Conservation (phyloP, 2,888 invertebrate genomes). For the Epiblema foenella region DNA sequence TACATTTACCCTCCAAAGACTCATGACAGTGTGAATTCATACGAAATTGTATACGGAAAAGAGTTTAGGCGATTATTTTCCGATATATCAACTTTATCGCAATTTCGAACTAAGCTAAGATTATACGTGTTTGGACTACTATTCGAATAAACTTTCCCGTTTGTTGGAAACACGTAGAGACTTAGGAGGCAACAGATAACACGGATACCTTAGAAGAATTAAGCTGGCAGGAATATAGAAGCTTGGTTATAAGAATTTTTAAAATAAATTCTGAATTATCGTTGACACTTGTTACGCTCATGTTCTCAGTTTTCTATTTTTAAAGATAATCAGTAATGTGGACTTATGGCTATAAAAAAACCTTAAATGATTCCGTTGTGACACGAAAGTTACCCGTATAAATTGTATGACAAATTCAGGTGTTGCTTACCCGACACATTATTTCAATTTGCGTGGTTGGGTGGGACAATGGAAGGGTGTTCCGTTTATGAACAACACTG, state of each 20-base stretch:
- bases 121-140: background rate
- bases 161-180: background rate
- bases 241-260: constrained; percentile 26
- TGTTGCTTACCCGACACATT: no score
- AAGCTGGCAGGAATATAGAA: constrained; percentile 59
- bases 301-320: no score
- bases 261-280: background rate
- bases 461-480: no score
- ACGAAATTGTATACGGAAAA: background rate
- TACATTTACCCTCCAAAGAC: constrained; percentile 27
- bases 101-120: background rate
- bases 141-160: background rate
- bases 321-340: no score
- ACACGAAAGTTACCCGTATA: no score
- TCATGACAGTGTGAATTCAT: background rate
- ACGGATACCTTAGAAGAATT: constrained; percentile 25
- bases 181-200: constrained; percentile 21
- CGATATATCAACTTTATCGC: background rate
- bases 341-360: background rate
- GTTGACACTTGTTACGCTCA: background rate
- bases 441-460: no score
- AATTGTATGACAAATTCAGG: no score
- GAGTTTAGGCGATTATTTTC: background rate
- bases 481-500: no score
- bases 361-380: no score